Base-by-base conservation (phyloP, 2,797 vertebrate species). In the Phyllotis vaccarum region DNA sequence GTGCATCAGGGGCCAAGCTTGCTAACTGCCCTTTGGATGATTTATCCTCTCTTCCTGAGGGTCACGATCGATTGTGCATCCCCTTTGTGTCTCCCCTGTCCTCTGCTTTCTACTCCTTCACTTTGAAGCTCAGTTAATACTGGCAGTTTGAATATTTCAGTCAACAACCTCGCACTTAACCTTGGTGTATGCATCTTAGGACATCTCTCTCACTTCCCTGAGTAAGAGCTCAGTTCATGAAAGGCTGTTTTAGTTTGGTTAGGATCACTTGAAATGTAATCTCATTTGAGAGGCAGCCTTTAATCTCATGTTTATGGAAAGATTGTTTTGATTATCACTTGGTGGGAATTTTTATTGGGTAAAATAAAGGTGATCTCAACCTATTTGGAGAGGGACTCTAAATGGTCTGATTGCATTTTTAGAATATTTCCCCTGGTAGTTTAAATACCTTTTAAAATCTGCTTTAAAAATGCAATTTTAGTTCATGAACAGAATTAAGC, bases 371-470 rank as follows among this genome's bases (percentile, higher is more conserved):
- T 8, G 78, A 92, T 10, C 43, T 12, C 37, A 88, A 6, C 80
- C 46, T 64, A 37, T 43, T 86, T 64, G 24, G 43, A 86, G 83
- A 85, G 89, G 62, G 31, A 24, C 58, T 68, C 56, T 60, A 78
- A 91, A 64, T 82, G 3, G 37, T 85, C 56, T 92, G 79, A 80
- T 87, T 66, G 89, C 3, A 22, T 88, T 91, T 91, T 86, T 91
- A 93, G 46, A 90, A 95, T 79, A 19, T 94, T 95, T 94, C 54
- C 91, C 86, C n/a, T 43, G 49, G 82, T 76, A 68, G 52, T 92
- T 72, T 93, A 76, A 96, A 86, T 94, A 90, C 24, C 64, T n/a
- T 93, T 96, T 89, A 93, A 95, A 89, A 96, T 97, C 90, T 97
- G 72, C 43, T 96, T 90, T 43, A 89, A 91, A 89, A 95, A 95